phyloP scores from a whole-genome alignment of 2,113 vertebrate genomes.

The Mastomys natalensis region DNA sequence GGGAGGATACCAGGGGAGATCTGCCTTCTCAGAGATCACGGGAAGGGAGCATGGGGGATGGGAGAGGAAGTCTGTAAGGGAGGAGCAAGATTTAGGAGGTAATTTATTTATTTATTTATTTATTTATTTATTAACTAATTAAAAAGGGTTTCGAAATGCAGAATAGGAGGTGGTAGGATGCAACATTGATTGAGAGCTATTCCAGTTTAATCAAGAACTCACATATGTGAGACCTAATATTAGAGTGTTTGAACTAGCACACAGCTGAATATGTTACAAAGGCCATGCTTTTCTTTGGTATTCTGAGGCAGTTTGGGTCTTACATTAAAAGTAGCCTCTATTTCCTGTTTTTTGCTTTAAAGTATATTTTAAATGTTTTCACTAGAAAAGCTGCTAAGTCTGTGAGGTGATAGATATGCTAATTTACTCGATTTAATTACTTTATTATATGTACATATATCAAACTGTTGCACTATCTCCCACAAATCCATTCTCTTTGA shows the following conservation, averaged over 20 bases:
- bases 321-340: not conserved
- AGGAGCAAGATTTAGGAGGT: too few species aligned
- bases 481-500: not conserved
- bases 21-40: too few species aligned
- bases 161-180: not conserved
- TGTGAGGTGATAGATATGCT: not conserved
- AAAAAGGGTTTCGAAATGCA: not conserved
- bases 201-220: constrained; percentile 19
- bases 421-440: not conserved
- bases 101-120: too few species aligned
- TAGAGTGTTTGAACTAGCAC: not conserved
- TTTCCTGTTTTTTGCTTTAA: not conserved
- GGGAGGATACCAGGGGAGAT: too few species aligned
- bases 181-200: not conserved
- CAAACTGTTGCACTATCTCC: not conserved
- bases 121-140: too few species aligned
- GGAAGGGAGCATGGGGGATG: too few species aligned
- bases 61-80: too few species aligned
- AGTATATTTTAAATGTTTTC: not conserved
- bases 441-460: not conserved
- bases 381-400: not conserved
- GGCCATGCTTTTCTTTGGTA: not conserved
- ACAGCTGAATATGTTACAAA: not conserved
- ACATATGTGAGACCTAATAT: constrained; percentile 13
- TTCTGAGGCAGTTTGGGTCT: not conserved